These are phyloP conservation scores for Halictus ligatus DNA, from an alignment of 2,888 invertebrate species.

Conservation along the genomic window DNA sequence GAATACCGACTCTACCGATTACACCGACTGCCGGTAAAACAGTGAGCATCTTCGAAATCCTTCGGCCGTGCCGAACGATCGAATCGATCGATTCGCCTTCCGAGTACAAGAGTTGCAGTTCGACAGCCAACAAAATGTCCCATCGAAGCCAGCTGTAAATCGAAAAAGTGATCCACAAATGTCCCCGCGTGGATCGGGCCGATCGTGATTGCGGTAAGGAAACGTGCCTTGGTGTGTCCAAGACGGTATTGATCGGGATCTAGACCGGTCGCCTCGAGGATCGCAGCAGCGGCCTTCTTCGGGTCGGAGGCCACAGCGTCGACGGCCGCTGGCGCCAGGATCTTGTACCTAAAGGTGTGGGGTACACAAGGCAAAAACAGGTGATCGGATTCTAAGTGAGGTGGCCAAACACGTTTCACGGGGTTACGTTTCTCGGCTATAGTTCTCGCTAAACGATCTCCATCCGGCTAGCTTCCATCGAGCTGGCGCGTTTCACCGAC, in stretches of 20 bases:
- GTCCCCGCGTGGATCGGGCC: conserved; percentile 7
- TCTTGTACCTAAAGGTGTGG: conserved; percentile 94
- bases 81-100: not conserved
- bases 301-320: conserved; percentile 89
- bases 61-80: not conserved
- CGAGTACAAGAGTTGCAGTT: not conserved
- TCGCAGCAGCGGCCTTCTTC: conserved; percentile 92
- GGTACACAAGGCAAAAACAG: conserved; percentile 44
- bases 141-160: conserved; percentile 29
- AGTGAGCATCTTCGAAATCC: not conserved
- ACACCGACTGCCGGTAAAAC: too few relatives aligned
- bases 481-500: not conserved
- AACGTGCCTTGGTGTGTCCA: conserved; percentile 99
- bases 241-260: conserved; percentile 97
- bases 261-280: conserved; percentile 93
- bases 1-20: too few relatives aligned
- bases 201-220: conserved; percentile 44
- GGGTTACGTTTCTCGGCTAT: not conserved
- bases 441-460: not conserved
- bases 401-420: not conserved
- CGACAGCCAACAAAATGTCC: not conserved
- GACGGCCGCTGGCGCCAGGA: conserved; percentile 96
- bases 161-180: conserved; percentile 10
- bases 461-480: conserved; percentile 24
- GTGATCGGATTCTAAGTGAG: conserved; percentile 42